Base-by-base conservation (phyloP, 2,797 vertebrate genomes). In the Smutsia gigantea region DNA sequence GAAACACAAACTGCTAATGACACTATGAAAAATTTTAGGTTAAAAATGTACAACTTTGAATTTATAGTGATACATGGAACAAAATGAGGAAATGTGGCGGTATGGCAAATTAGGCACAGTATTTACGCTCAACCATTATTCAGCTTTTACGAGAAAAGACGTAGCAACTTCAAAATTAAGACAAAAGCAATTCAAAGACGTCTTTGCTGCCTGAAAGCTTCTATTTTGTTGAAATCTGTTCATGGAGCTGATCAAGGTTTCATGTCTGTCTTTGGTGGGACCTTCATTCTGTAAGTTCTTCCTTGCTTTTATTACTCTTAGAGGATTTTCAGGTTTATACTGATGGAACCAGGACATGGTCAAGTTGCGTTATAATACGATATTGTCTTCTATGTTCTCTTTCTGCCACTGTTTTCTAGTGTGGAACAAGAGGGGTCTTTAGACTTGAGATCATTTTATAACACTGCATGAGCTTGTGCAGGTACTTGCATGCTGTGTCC, bases 141-240 rank as follows among this genome's bases (percentile, higher is more conserved):
- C 82, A 94, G 72, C 17, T 88, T 82, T 90, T 84, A 94, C 88
- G 59, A 81, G 68, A 81, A 81, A 90, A 74, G 68, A 88, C 74
- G 25, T 90, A 85, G 81, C 61, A 78, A 66, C 51, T 74, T 97
- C 53, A 95, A 87, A 83, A 88, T 94, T 83, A 93, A 83, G 53
- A 87, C 23, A 91, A 88, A 96, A 59, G 14, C 53, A 84, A 53
- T 77, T 93, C 53, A 15, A 91, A 71, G 64, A 61, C 82, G 71
- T 2, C 53, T 66, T 90, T 85, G 59, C 49, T 82, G 4, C 93
- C 42, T 81, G 64, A 66, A 61, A 79, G 23, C 61, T 89, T 82
- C 88, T 75, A n/a, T 53, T 86, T 12, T 9, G 34, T 86, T 77
- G 42, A 91, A 74, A 96, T 93, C 17, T 66, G 77, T 89, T 95